Evolutionary conservation across 2,888 invertebrate genomes (phyloP), one percentile per base, ranked within the genome.

Genomic region (Heteropelma amictum): DNA sequence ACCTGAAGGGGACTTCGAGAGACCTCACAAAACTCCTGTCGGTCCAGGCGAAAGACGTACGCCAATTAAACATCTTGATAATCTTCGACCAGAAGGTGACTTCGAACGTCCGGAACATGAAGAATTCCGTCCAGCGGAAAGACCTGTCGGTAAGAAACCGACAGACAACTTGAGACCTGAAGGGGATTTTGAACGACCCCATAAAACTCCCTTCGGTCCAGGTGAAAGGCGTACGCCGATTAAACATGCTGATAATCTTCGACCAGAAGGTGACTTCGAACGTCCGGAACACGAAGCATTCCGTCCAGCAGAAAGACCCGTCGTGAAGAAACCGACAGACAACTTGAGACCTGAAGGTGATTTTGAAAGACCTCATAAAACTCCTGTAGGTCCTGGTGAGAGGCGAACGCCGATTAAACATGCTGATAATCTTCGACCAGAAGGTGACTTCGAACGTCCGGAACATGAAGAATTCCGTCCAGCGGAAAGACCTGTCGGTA

Each of bases 171-270:
- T 90, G 81, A 91, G 87, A 76, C 89, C 90, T 10, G 90, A 90
- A 7, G 91, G 91, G n/a, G 88, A 90, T 30, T 90, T 85, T 81
- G 90, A 85, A 82, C 80, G 85, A 83, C 68, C 91, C 21, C 91
- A 91, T 80, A 87, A 90, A 47, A 85, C 90, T 47, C 88, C 91
- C 19, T 90, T 91, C 33, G 90, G 90, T 69, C 90, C 92, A 38
- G 92, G 91, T 42, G 93, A 93, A 79, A 90, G 91, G 86, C 91
- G 92, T 3, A 90, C 90, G 69, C 91, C 91, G 42, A 90, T 91
- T 49, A 93, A 86, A 90, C 90, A 51, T 83, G 89, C 73, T 88
- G 91, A 90, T 76, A 90, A 90, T 74, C 84, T 90, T 0, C 79
- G 80, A 14, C 89, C 90, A 2, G 90, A 90, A 78, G 91, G 91